These are phyloP conservation scores for Drosophila repleta DNA, from an alignment of 1,140 invertebrate genomes.

Conservation along the genomic window DNA sequence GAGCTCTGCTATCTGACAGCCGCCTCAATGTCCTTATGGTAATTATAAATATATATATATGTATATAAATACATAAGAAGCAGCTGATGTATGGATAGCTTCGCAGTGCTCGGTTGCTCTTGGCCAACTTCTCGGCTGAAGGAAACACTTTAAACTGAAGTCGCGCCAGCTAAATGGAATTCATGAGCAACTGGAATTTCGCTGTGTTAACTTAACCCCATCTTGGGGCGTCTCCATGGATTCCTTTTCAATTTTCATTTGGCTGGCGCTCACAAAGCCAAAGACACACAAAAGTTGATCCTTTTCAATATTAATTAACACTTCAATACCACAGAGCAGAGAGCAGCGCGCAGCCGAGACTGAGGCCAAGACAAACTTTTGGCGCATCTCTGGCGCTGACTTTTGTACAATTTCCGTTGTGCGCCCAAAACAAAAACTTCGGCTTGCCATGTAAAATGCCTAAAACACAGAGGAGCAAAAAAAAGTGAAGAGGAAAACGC, in stretches of 20 bases:
- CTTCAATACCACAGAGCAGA: conserved; percentile 75
- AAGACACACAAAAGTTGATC: conserved; percentile 79
- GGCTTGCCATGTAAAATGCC: conserved; percentile 54
- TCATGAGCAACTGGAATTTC: conserved; percentile 32
- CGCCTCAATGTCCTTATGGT: conserved; percentile 2
- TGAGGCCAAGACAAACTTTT: conserved; percentile 73
- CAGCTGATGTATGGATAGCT: too few species aligned
- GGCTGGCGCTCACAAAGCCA: conserved; percentile 46
- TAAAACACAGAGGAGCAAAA: conserved; percentile 33
- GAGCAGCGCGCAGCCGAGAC: conserved; percentile 10
- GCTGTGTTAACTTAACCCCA: conserved; percentile 6
- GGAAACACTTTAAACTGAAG: conserved; percentile 3
- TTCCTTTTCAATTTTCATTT: conserved; percentile 65
- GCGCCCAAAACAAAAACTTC: conserved; percentile 63
- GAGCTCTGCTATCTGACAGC: not conserved
- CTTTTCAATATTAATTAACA: conserved; percentile 83
- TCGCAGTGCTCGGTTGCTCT: too few species aligned
- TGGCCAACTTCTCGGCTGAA: not conserved
- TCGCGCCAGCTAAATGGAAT: conserved; percentile 8
- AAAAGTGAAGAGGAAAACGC: conserved; percentile 47
- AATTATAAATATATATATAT: conserved; percentile 10
- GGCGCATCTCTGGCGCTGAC: conserved; percentile 55
- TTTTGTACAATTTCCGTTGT: conserved; percentile 69
- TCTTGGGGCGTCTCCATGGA: conserved; percentile 29
- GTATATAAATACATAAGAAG: too few species aligned